Conservation (phyloP, 1,140 invertebrate species). For the Drosophila triauraria region DNA sequence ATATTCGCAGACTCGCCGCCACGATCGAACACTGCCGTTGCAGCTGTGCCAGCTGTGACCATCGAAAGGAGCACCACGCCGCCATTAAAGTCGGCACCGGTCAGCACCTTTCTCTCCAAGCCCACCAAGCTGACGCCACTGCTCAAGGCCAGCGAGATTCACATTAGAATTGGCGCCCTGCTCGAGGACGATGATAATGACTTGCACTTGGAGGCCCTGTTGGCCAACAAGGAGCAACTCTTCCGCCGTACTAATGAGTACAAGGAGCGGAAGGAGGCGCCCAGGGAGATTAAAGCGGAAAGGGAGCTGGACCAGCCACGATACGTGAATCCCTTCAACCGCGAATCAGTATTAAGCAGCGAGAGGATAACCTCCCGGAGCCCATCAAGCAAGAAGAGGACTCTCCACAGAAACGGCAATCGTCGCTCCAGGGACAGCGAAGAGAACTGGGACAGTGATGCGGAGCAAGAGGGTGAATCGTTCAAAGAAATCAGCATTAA, state of each 20-base stretch:
- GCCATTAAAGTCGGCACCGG: constrained; percentile 22
- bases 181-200: constrained; percentile 76
- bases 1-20: constrained; percentile 80
- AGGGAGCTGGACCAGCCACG: neutral
- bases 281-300: constrained; percentile 25
- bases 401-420: constrained; percentile 19
- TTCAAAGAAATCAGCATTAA: constrained; percentile 49
- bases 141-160: constrained; percentile 70
- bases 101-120: neutral
- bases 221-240: constrained; percentile 59
- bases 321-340: constrained; percentile 57
- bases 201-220: constrained; percentile 56
- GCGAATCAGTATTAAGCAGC: constrained; percentile 66
- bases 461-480: constrained; percentile 10
- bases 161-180: constrained; percentile 73
- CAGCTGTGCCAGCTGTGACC: constrained; percentile 1
- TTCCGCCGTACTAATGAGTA: constrained; percentile 61
- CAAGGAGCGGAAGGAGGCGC: constrained; percentile 50
- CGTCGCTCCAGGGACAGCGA: constrained; percentile 5
- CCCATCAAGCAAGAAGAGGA: constrained; percentile 1
- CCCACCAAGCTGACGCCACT: constrained; percentile 30
- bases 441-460: constrained; percentile 28
- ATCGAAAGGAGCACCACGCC: constrained; percentile 64
- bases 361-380: constrained; percentile 5
- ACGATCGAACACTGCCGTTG: constrained; percentile 58